phyloP scores from a whole-genome alignment of 1,140 invertebrate species.

The Lepidostoma basale region DNA sequence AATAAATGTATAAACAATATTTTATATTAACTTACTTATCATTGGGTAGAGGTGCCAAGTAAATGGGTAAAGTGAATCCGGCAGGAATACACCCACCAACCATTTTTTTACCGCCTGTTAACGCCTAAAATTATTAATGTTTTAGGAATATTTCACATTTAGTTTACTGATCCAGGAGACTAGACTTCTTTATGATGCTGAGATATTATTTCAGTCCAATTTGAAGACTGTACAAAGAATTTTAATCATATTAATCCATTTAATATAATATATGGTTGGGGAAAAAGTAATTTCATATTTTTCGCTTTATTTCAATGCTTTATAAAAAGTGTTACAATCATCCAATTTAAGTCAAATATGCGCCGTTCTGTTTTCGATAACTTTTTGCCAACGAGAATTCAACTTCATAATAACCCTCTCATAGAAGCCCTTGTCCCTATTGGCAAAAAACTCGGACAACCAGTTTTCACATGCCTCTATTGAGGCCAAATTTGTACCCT shows the following conservation, averaged over 20 bases:
- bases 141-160: too few relatives aligned
- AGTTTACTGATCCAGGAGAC: too few relatives aligned
- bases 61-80: constrained; percentile 72
- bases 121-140: constrained; percentile 72
- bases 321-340: neutral
- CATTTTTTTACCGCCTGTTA: constrained; percentile 81
- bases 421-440: constrained; percentile 2
- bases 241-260: too few relatives aligned
- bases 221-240: too few relatives aligned
- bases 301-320: neutral
- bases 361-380: too few relatives aligned
- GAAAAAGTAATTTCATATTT: neutral
- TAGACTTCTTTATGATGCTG: too few relatives aligned
- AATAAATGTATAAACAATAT: neutral
- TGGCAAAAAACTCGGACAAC: constrained; percentile 13
- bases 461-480: neutral
- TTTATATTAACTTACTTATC: constrained; percentile 68
- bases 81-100: constrained; percentile 65
- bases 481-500: neutral
- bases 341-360: too few relatives aligned
- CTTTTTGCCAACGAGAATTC: too few relatives aligned
- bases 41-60: constrained; percentile 72
- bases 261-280: neutral
- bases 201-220: too few relatives aligned
- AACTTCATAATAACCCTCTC: neutral